Conservation (phyloP, 2,113 vertebrate genomes). For the Phainopepla nitens region DNA sequence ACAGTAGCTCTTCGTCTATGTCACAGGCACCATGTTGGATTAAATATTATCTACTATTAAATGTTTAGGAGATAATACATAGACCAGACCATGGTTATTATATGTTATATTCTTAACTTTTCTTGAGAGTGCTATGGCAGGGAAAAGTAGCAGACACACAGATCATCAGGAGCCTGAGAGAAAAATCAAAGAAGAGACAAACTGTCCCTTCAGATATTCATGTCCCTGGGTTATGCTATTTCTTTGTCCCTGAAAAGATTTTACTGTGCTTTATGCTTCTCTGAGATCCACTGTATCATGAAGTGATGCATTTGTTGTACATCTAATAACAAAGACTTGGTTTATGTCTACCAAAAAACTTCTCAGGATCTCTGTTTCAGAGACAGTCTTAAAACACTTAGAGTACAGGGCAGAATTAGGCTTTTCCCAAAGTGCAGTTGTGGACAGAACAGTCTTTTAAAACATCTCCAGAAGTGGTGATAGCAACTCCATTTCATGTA, state of each 20-base stretch:
- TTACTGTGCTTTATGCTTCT: neutral
- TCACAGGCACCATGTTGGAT: rapidly evolving
- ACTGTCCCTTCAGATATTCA: rapidly evolving
- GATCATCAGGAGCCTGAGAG: neutral
- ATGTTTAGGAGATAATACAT: neutral
- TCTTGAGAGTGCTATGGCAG: neutral
- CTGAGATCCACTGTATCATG: neutral
- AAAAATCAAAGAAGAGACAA: neutral
- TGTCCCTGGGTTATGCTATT: neutral
- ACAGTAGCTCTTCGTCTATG: neutral
- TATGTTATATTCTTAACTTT: neutral
- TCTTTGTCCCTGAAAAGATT: neutral
- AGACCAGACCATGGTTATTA: neutral
- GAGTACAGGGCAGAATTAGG: neutral
- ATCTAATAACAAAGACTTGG: neutral
- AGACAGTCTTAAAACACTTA: neutral
- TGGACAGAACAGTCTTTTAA: neutral
- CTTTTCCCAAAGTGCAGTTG: neutral
- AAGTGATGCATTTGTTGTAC: neutral
- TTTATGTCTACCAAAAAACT: neutral
- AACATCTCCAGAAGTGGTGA: neutral
- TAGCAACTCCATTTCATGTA: neutral
- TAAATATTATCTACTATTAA: neutral
- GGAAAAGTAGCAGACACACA: neutral
- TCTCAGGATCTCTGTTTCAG: neutral